Evolutionary conservation across 53 echinoderm and acorn worm genomes (phyloP), one percentile per base, ranked within the genome.

Genomic region (Temnopleurus reevesii): DNA sequence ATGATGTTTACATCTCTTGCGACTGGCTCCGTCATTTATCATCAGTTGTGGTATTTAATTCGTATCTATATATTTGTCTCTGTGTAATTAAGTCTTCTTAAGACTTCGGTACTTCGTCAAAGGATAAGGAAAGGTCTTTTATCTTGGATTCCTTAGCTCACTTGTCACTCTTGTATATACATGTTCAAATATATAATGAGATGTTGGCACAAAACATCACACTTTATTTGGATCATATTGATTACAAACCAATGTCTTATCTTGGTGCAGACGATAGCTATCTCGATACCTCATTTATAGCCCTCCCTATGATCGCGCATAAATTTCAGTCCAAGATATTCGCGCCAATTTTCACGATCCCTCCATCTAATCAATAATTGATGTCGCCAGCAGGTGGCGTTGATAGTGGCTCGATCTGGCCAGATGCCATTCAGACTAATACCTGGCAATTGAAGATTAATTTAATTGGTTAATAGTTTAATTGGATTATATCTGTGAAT

Each of bases 301-400:
- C 26, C 15, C 79, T 47, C 29, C 79, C 79, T 46, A 79, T 79
- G 79, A 79, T 79, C 2, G 15, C 9, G 79, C 79, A 79, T 47
- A 47, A 26, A 26, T 49, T 79, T 79, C n/a, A 71, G 41, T 8
- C 29, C 41, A 71, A 71, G 36, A 71, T 71, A 38, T 71, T 71
- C 71, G 71, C 71, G 71, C 71, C 71, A 71, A 71, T 41, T 41
- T 71, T 71, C n/a, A 71, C 36, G 71, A 36, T 41, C 71, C 7
- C 21, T 38, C 4, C 71, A 38, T 41, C 71, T 71, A 71, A 71
- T 71, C 23, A 71, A 71, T 38, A n/a, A n/a, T n/a, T n/a, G 43
- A 71, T 12, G 71, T 38, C 5, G 6, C 1, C 36, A n/a, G 41
- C 71, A 71, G 8, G 71, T 71, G 71, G 15, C 38, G 21, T 30